Base-by-base conservation (phyloP, 1,140 invertebrate species). In the Drosophila tropicalis region DNA sequence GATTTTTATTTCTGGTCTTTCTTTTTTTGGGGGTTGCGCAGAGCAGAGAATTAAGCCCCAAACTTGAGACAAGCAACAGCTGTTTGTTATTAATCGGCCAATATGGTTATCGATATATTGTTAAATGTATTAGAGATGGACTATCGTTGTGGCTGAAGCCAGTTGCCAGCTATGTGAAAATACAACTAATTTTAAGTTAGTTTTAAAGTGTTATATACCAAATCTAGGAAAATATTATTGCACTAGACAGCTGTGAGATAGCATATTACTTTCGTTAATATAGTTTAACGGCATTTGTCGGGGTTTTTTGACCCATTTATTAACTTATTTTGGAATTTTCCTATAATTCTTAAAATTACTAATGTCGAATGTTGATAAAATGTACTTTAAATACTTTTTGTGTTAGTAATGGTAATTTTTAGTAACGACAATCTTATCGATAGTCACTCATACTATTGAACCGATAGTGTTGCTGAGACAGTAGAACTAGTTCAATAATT, bases 61-160 rank as follows among this genome's bases (percentile, higher is more conserved):
- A 75, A 56, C 81, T 79, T 82, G 80, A 80, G 64, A 82, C 80
- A 83, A 76, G 74, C 74, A 58, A 36, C 56, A 58, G 56, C 56
- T 57, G 56, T 58, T 58, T 58, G 29, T 36, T 32, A 19, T 58
- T 58, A 12, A 58, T 36, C 32, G 56, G 32, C 7, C 56, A 15
- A 36, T 34, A 51, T 12, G 13, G 9, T 5, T 22, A 51, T 51
- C 44, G 44, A 51, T 51, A 51, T 51, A 1, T 51, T 51, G 44
- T 22, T 51, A 22, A 5, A 12, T 22, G 9, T 51, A 1, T 10
- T 22, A n/a, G 17, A 19, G 17, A 19, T 51, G 44, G 44, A 51
- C 44, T 22, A 51, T 22, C 3, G 44, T 17, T 12, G 3, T 3
- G 12, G 17, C 9, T 3, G 3, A 22, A 51, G 19, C 44, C 44